phyloP scores from a whole-genome alignment of 1,140 invertebrate species.

The Eupristina koningsbergeri region DNA sequence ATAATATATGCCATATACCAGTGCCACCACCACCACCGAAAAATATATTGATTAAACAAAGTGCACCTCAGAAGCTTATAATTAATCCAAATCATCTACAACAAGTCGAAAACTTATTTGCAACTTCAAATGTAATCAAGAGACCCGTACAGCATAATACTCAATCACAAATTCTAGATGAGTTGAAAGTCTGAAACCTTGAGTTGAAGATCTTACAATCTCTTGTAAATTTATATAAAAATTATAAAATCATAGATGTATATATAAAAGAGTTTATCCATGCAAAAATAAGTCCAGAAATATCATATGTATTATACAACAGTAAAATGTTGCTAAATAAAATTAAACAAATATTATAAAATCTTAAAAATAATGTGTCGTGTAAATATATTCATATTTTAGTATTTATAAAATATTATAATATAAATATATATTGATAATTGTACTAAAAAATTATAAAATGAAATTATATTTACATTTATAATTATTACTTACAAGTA shows the following conservation, averaged over 20 bases:
- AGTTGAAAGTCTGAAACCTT: conserved; percentile 81
- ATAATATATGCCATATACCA: conserved; percentile 78
- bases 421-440: too few species aligned
- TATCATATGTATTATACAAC: background rate
- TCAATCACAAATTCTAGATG: conserved; percentile 77
- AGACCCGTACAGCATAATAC: conserved; percentile 64
- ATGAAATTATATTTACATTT: too few species aligned
- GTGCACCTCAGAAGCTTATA: conserved; percentile 64
- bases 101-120: conserved; percentile 75
- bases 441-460: too few species aligned
- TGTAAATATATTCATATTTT: background rate
- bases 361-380: background rate
- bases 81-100: conserved; percentile 76
- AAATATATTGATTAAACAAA: conserved; percentile 75
- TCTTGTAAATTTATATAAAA: conserved; percentile 48
- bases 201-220: conserved; percentile 45
- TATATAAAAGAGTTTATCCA: background rate
- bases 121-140: conserved; percentile 77
- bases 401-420: too few species aligned
- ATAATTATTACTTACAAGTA: too few species aligned
- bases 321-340: too few species aligned
- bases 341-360: background rate
- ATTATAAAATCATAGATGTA: conserved; percentile 11
- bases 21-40: conserved; percentile 84
- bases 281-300: background rate